Percentiles rank a stretch among this genome's conserved stretches.
Evolutionary conservation across 2,888 invertebrate species (phyloP).

Genomic region (Aspidapion aeneum): DNA sequence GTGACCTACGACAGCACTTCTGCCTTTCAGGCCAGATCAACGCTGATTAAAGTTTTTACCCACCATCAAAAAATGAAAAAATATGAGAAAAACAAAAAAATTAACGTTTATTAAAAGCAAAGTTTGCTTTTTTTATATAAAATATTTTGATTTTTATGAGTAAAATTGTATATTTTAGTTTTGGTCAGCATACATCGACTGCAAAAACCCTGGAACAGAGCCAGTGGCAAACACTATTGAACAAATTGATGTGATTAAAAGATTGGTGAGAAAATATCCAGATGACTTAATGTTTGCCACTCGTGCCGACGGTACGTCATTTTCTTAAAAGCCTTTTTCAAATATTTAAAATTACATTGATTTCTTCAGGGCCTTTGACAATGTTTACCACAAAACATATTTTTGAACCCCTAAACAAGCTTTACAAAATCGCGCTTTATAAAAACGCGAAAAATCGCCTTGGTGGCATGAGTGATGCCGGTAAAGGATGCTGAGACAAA

Average conservation of each 20-base stretch:
- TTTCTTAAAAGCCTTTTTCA: background rate
- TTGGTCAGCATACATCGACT: slow-evolving; percentile 48
- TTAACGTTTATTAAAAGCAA: background rate
- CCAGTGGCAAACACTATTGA: slow-evolving; percentile 55
- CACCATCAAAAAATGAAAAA: no score
- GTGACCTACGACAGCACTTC: no score
- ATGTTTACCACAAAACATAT: background rate
- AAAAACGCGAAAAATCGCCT: no score
- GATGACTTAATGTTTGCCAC: slow-evolving; percentile 45
- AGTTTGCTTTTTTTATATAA: background rate
- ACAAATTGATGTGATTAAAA: slow-evolving; percentile 60
- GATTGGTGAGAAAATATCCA: slow-evolving; percentile 44
- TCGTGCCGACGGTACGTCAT: slow-evolving; percentile 41
- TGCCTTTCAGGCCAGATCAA: no score
- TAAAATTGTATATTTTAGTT: slow-evolving; percentile 9
- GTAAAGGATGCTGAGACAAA: no score
- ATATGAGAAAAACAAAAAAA: no score
- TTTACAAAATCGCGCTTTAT: background rate
- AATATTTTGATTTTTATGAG: slow-evolving; percentile 6
- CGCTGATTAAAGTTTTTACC: no score
- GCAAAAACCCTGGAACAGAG: slow-evolving; percentile 48
- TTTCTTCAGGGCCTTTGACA: no score
- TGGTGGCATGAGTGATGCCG: no score
- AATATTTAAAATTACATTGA: no score
- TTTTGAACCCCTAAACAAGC: background rate